These are phyloP conservation scores for Progne subis DNA, from an alignment of 2,113 vertebrate species.

Conservation along the genomic window DNA sequence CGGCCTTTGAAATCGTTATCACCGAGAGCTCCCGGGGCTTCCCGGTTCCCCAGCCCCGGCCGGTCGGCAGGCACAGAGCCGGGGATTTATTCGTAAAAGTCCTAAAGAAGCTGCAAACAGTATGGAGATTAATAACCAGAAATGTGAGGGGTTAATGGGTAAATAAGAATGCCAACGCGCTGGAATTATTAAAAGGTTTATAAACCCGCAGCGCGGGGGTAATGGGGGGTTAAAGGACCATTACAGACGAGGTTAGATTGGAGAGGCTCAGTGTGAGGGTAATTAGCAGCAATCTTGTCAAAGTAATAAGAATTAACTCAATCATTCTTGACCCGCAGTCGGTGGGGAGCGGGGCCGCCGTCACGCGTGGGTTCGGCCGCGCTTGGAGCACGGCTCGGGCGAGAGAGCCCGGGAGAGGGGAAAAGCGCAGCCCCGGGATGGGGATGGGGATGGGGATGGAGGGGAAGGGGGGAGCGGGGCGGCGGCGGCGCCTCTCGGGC, in stretches of 20 bases:
- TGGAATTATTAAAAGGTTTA: conserved; percentile 66
- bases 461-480: background rate
- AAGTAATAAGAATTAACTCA: conserved; percentile 73
- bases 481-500: background rate
- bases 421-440: background rate
- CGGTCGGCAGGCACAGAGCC: background rate
- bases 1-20: background rate
- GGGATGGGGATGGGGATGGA: too few species aligned
- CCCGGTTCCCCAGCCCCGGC: background rate
- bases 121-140: conserved; percentile 52
- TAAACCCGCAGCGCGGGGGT: conserved; percentile 78
- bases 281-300: conserved; percentile 81
- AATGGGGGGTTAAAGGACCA: conserved; percentile 89
- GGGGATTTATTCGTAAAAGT: background rate
- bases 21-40: background rate
- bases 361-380: background rate
- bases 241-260: conserved; percentile 82
- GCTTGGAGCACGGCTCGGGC: background rate
- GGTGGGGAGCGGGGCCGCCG: background rate
- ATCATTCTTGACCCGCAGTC: conserved; percentile 62
- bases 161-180: conserved; percentile 61
- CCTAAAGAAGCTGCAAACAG: background rate
- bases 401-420: background rate
- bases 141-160: conserved; percentile 67
- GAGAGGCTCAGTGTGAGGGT: conserved; percentile 75